Evolutionary conservation across 2,797 vertebrate species (phyloP).

Genomic region (Synanceia verrucosa): DNA sequence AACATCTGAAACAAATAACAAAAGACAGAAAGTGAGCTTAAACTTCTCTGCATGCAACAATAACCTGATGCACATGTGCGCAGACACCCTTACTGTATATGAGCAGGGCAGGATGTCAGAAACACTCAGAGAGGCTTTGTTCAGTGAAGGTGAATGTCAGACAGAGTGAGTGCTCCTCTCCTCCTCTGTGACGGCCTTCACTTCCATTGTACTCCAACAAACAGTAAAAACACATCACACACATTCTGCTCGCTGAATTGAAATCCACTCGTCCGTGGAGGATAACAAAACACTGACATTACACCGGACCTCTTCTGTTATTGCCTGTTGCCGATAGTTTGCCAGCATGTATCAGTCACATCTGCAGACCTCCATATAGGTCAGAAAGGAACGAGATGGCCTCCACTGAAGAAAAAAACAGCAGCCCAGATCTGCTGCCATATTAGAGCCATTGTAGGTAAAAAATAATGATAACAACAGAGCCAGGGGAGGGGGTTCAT

Average conservation of each 20-base stretch:
- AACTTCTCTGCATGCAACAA: too few relatives aligned
- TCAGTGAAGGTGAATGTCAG: slow-evolving; percentile 22
- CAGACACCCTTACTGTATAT: too few relatives aligned
- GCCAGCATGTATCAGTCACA: neutral
- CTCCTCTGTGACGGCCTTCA: neutral
- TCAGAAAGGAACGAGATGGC: neutral
- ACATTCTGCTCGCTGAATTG: neutral
- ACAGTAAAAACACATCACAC: fast-evolving
- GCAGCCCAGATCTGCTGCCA: neutral
- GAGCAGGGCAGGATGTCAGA: too few relatives aligned
- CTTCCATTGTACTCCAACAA: neutral
- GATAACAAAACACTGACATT: neutral
- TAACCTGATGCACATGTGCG: too few relatives aligned
- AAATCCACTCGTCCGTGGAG: neutral
- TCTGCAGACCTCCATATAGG: neutral
- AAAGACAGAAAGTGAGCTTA: too few relatives aligned
- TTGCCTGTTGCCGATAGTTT: neutral
- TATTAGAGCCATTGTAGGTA: fast-evolving
- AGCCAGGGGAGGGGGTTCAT: neutral
- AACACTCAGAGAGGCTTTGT: slow-evolving; percentile 11
- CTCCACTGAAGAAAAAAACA: neutral
- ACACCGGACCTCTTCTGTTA: neutral
- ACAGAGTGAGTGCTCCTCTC: neutral
- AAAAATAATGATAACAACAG: neutral
- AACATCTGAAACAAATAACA: too few relatives aligned